A percentile compares a stretch with the other conserved stretches of the same genome.
phyloP scores from a whole-genome alignment of 1,140 invertebrate genomes.

The Patella vulgata region DNA sequence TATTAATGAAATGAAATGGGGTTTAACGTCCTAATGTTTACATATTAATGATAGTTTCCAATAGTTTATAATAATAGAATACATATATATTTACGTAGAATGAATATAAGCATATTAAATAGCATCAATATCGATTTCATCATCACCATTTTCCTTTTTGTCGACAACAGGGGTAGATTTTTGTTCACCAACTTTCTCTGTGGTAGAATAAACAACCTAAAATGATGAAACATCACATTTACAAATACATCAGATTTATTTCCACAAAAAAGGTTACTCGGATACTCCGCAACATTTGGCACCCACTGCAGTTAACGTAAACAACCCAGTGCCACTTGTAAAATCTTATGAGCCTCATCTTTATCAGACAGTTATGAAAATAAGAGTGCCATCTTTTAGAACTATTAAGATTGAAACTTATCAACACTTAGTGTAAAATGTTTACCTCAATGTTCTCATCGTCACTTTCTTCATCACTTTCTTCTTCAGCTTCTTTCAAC shows the following conservation, averaged over 20 bases:
- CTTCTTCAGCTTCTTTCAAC: slow-evolving; percentile 95
- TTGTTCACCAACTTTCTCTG: slow-evolving; percentile 55
- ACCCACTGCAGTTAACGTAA: neutral
- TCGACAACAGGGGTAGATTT: slow-evolving; percentile 23
- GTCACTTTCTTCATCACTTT: slow-evolving; percentile 70
- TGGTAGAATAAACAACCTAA: slow-evolving; percentile 61
- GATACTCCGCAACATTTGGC: neutral
- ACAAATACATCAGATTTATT: neutral
- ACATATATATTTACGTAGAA: too few species aligned
- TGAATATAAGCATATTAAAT: too few species aligned
- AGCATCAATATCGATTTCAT: slow-evolving; percentile 59
- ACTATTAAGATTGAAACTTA: neutral
- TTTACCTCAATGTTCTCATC: slow-evolving; percentile 67
- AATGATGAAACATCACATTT: too few species aligned
- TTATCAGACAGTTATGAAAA: neutral
- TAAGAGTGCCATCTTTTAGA: neutral
- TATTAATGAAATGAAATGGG: too few species aligned
- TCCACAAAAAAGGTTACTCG: neutral
- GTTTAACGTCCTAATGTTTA: too few species aligned
- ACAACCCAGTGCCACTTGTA: neutral
- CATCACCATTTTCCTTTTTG: slow-evolving; percentile 30
- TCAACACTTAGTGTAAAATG: slow-evolving; percentile 6
- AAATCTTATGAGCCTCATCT: neutral
- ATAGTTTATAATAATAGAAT: too few species aligned
- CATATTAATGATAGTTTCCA: too few species aligned